phyloP scores from a whole-genome alignment of 2,113 vertebrate species.

The Chaetodon trifascialis region DNA sequence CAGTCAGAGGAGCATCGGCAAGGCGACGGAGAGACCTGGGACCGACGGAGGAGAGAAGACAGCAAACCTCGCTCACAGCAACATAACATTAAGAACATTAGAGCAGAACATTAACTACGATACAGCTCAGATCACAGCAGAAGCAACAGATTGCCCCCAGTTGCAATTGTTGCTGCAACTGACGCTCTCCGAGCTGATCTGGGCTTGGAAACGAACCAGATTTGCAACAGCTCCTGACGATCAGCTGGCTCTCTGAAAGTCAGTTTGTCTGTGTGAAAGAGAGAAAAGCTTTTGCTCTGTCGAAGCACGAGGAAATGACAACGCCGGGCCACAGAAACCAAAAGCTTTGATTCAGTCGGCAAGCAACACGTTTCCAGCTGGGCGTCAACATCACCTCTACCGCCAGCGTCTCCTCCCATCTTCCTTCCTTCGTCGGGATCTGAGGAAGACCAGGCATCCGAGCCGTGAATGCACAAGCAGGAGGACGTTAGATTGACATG shows the following conservation, averaged over 20 bases:
- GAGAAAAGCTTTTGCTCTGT: not conserved
- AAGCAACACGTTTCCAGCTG: constrained; percentile 44
- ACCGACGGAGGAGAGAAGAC: constrained; percentile 18
- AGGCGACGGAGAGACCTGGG: constrained; percentile 50
- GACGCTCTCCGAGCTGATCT: constrained; percentile 27
- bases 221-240: constrained; percentile 16
- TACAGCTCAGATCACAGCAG: constrained; percentile 22
- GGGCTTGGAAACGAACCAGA: constrained; percentile 28
- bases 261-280: constrained; percentile 7
- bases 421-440: constrained; percentile 1
- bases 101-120: not conserved
- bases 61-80: constrained; percentile 14
- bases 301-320: constrained; percentile 7
- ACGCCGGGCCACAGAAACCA: not conserved
- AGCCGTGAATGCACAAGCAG: constrained; percentile 31
- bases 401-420: constrained; percentile 45
- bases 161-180: constrained; percentile 48
- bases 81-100: constrained; percentile 1
- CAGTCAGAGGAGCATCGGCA: constrained; percentile 70
- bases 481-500: constrained; percentile 14
- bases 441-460: constrained; percentile 21
- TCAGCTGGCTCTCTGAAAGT: constrained; percentile 21
- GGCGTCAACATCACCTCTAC: constrained; percentile 44
- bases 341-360: constrained; percentile 40
- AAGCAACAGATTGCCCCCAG: constrained; percentile 75